These are phyloP conservation scores for Microcebus lehilahytsara DNA, from an alignment of 2,113 vertebrate genomes.

Conservation along the genomic window DNA sequence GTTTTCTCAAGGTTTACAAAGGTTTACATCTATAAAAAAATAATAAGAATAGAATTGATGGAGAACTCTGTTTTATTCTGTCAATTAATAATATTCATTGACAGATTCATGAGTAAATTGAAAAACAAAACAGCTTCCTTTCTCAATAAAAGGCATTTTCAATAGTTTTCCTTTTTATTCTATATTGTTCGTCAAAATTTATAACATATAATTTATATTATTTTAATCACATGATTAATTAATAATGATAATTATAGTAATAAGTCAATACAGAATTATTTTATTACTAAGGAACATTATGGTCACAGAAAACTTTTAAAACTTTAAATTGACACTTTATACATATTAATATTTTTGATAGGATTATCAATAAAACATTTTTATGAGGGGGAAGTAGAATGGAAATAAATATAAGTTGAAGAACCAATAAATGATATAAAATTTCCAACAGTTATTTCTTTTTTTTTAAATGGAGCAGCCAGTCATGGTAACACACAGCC, in stretches of 20 bases:
- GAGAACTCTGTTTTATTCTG: neutral
- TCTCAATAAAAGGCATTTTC: neutral
- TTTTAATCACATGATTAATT: neutral
- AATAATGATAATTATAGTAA: neutral
- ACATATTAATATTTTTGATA: neutral
- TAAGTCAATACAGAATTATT: neutral
- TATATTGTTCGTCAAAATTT: neutral
- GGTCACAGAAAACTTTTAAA: neutral
- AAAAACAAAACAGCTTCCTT: neutral
- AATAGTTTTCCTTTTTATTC: slow-evolving; percentile 4
- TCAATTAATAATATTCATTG: neutral
- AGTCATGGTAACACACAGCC: no score
- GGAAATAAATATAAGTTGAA: neutral
- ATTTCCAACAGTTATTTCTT: neutral
- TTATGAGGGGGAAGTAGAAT: neutral
- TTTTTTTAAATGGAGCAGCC: no score
- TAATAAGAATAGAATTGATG: neutral
- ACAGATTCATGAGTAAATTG: neutral
- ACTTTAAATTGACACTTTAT: neutral
- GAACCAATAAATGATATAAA: neutral
- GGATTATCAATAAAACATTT: slow-evolving; percentile 20
- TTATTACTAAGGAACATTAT: neutral
- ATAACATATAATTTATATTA: neutral
- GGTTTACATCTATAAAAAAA: neutral
- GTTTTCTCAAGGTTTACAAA: slow-evolving; percentile 19